Evolutionary conservation across 2,797 vertebrate species (phyloP).

Genomic region (Picus viridis): DNA sequence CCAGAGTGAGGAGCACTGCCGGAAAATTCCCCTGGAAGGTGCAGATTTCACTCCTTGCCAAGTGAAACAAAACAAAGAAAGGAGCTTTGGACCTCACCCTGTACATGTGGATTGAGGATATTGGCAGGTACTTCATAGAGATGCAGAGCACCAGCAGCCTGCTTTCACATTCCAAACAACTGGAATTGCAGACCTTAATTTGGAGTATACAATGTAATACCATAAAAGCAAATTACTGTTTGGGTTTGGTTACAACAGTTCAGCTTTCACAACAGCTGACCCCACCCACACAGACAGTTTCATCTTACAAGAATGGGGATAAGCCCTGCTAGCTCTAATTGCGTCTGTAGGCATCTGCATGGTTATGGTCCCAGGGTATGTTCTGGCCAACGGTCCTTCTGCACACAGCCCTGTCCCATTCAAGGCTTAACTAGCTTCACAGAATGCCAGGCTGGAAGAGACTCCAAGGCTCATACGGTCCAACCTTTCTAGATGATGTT

Average conservation of each 20-base stretch:
- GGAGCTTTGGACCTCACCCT: neutral
- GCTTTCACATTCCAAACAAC: neutral
- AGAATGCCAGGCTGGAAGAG: too few species aligned
- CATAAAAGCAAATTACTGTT: neutral
- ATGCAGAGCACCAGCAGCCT: neutral
- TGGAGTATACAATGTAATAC: neutral
- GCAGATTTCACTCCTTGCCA: neutral
- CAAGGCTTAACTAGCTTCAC: neutral
- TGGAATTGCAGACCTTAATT: conserved; percentile 32
- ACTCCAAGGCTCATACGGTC: too few species aligned
- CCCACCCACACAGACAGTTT: conserved; percentile 40
- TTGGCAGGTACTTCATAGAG: neutral
- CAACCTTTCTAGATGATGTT: too few species aligned
- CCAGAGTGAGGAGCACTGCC: neutral
- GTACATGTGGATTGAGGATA: neutral
- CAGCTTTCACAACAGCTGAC: conserved; percentile 24
- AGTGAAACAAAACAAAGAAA: neutral
- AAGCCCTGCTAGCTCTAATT: neutral
- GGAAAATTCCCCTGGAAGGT: conserved; percentile 1
- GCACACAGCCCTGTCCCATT: neutral
- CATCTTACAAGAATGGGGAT: neutral
- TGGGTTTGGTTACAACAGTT: conserved; percentile 25
- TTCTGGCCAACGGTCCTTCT: neutral
- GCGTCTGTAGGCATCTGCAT: neutral
- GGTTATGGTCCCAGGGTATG: neutral